A percentile compares a stretch with the other conserved stretches of the same genome.
These are phyloP conservation scores for Pterostichus madidus DNA, from an alignment of 2,888 invertebrate genomes.

Conservation along the genomic window DNA sequence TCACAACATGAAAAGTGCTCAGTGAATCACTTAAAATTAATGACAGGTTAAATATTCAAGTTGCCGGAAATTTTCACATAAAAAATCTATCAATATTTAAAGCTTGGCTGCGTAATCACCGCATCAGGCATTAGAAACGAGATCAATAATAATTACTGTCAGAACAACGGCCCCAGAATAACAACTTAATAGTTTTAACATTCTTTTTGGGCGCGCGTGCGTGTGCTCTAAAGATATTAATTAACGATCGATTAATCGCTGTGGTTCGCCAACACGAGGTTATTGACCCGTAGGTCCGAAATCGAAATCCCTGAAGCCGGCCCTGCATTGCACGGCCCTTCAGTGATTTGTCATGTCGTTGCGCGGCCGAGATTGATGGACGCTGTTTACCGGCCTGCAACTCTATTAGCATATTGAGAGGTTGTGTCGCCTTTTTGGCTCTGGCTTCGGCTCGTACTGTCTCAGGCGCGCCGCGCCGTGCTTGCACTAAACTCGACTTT, in stretches of 20 bases:
- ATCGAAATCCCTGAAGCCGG: background rate
- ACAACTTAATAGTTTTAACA: slow-evolving; percentile 66
- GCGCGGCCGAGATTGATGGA: slow-evolving; percentile 75
- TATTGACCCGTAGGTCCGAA: slow-evolving; percentile 1
- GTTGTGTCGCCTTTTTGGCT: slow-evolving; percentile 71
- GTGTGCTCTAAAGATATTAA: slow-evolving; percentile 59
- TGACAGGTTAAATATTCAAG: slow-evolving; percentile 62
- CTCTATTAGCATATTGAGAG: slow-evolving; percentile 77
- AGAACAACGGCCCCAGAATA: slow-evolving; percentile 58
- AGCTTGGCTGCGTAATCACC: slow-evolving; percentile 50
- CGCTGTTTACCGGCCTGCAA: slow-evolving; percentile 70
- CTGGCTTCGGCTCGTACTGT: slow-evolving; percentile 10
- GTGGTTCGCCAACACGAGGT: slow-evolving; percentile 34
- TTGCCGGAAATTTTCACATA: slow-evolving; percentile 64
- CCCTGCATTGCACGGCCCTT: slow-evolving; percentile 68
- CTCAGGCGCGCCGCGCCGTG: too few relatives aligned
- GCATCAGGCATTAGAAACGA: slow-evolving; percentile 65
- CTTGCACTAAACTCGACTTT: background rate
- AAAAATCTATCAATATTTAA: slow-evolving; percentile 65
- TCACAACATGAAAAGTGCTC: slow-evolving; percentile 48
- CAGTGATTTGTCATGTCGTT: slow-evolving; percentile 77
- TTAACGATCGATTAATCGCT: slow-evolving; percentile 54
- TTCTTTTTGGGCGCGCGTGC: slow-evolving; percentile 59
- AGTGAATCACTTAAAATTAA: slow-evolving; percentile 66
- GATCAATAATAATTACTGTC: slow-evolving; percentile 66